Evolutionary conservation across 2,113 vertebrate genomes (phyloP).

Genomic region (Promerops cafer): DNA sequence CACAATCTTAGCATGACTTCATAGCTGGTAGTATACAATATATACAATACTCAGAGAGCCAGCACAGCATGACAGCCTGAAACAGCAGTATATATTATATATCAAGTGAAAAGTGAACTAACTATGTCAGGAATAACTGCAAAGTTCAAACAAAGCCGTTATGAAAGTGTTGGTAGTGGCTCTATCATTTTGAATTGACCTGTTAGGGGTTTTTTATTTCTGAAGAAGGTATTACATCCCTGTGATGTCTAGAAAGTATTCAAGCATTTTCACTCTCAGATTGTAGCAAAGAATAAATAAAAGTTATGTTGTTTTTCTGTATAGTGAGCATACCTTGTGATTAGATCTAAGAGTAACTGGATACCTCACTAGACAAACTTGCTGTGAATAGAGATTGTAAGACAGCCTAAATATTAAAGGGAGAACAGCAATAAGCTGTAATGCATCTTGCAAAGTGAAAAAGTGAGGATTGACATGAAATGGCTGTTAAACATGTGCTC

Average conservation of each 20-base stretch:
- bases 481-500: neutral
- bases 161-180: neutral
- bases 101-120: conserved; percentile 26
- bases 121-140: conserved; percentile 31
- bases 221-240: neutral
- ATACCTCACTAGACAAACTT: neutral
- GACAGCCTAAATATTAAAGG: neutral
- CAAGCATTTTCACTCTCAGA: neutral
- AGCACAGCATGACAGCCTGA: conserved; percentile 20
- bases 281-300: neutral
- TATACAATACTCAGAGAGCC: neutral
- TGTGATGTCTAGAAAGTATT: neutral
- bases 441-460: neutral
- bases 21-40: conserved; percentile 18
- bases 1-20: conserved; percentile 31
- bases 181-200: neutral
- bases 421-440: neutral
- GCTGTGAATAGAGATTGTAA: neutral
- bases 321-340: neutral
- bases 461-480: neutral
- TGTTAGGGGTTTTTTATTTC: neutral
- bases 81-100: conserved; percentile 14
- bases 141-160: conserved; percentile 13
- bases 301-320: neutral
- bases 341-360: neutral